Percentiles rank a stretch among this genome's conserved stretches.
These are phyloP conservation scores for Poicephalus meyeri DNA, from an alignment of 2,113 vertebrate genomes.

Conservation along the genomic window DNA sequence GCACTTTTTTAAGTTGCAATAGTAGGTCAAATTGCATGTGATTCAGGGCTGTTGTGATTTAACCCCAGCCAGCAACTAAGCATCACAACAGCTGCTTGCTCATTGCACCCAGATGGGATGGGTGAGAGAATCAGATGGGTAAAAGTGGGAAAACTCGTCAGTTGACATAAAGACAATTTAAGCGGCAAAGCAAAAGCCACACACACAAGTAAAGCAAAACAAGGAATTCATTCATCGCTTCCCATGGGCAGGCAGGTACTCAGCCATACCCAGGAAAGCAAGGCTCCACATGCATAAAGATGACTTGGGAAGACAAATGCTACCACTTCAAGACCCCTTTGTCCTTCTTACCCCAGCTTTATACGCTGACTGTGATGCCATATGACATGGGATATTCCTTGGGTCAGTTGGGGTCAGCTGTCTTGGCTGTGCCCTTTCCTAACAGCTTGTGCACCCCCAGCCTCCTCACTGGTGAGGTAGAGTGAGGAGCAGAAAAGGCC, in stretches of 20 bases:
- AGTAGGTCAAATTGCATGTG: not conserved
- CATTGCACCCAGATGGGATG: not conserved
- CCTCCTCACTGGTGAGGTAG: not conserved
- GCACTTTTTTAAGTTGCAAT: not conserved
- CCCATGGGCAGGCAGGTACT: not conserved
- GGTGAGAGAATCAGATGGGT: not conserved
- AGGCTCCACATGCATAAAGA: not conserved
- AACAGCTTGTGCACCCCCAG: not conserved
- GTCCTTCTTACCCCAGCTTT: not conserved
- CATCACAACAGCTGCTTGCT: not conserved
- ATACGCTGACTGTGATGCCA: not conserved
- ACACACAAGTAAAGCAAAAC: not conserved
- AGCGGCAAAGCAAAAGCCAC: not conserved
- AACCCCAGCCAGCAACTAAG: not conserved
- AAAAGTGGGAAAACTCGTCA: not conserved
- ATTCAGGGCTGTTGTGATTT: not conserved
- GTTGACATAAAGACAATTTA: not conserved
- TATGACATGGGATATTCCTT: not conserved
- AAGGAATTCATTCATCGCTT: not conserved
- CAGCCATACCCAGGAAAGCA: not conserved
- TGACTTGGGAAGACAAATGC: not conserved
- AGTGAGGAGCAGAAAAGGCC: not conserved
- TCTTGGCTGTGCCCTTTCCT: not conserved
- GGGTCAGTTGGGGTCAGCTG: not conserved
- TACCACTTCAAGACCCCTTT: fast-evolving